Conservation (phyloP, 1,140 invertebrate species). For the Leptinotarsa defecta region DNA sequence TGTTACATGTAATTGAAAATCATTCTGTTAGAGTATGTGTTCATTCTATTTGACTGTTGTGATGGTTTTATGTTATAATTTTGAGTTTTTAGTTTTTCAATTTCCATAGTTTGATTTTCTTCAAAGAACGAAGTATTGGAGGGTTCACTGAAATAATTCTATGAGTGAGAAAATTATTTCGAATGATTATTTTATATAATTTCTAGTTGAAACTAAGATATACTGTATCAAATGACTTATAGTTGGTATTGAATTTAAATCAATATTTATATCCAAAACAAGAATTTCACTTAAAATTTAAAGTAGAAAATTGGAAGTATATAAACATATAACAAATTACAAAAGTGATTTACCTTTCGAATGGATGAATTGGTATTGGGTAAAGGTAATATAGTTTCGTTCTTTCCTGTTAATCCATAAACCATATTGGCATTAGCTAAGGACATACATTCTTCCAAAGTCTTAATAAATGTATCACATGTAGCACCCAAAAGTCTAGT, state of each 20-base stretch:
- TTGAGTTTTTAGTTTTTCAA: too few relatives aligned
- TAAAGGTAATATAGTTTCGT: conserved; percentile 51
- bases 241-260: too few relatives aligned
- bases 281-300: not conserved
- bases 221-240: too few relatives aligned
- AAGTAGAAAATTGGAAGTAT: not conserved
- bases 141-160: too few relatives aligned
- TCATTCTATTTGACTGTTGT: too few relatives aligned
- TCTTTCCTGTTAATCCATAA: conserved; percentile 56
- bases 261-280: not conserved
- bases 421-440: conserved; percentile 62
- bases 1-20: too few relatives aligned
- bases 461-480: conserved; percentile 83
- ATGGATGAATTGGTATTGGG: conserved; percentile 46
- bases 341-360: conserved; percentile 40
- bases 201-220: not conserved
- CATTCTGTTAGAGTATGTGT: too few relatives aligned
- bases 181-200: too few relatives aligned
- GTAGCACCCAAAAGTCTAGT: conserved; percentile 74
- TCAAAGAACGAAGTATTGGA: too few relatives aligned
- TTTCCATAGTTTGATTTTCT: too few relatives aligned
- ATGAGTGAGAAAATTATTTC: too few relatives aligned
- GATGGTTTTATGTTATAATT: too few relatives aligned
- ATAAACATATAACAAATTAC: not conserved
- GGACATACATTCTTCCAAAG: conserved; percentile 80